Evolutionary conservation across 2,113 vertebrate genomes (phyloP).

Genomic region (Oreochromis spilurus): DNA sequence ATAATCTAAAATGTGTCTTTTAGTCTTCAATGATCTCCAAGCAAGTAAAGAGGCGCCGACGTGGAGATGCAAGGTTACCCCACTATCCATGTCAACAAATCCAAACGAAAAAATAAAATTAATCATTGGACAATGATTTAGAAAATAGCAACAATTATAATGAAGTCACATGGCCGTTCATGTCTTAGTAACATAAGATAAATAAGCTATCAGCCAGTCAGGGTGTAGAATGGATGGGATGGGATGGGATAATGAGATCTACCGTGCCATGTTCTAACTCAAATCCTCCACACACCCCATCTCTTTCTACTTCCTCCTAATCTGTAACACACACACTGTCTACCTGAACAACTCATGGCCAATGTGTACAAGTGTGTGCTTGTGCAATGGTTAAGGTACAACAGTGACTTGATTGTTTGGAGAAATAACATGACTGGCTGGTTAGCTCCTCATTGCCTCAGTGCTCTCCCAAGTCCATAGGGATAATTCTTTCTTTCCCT

Average conservation of each 20-base stretch:
- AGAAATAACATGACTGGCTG: conserved; percentile 28
- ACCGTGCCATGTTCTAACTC: not conserved
- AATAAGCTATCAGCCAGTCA: conserved; percentile 23
- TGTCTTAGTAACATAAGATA: conserved; percentile 29
- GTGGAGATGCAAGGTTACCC: conserved; percentile 1
- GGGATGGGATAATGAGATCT: not conserved
- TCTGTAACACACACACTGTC: not conserved
- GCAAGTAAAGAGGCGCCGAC: not conserved
- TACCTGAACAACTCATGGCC: not conserved
- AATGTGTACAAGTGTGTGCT: not conserved
- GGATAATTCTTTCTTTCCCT: not conserved
- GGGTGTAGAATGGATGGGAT: not conserved
- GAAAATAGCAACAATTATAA: not conserved
- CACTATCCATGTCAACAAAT: not conserved
- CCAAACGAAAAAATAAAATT: not conserved
- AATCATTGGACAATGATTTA: conserved; percentile 47
- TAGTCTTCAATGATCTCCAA: conserved; percentile 18
- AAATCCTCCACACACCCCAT: not conserved
- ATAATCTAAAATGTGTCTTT: not conserved
- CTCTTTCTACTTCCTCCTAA: not conserved
- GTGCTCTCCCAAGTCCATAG: conserved; percentile 30
- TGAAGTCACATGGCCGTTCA: conserved; percentile 13
- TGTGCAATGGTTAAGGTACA: conserved; percentile 38
- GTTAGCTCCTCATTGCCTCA: conserved; percentile 30
- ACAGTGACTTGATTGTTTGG: conserved; percentile 54